phyloP scores from a whole-genome alignment of 2,797 vertebrate species.

The Siniperca undulata region DNA sequence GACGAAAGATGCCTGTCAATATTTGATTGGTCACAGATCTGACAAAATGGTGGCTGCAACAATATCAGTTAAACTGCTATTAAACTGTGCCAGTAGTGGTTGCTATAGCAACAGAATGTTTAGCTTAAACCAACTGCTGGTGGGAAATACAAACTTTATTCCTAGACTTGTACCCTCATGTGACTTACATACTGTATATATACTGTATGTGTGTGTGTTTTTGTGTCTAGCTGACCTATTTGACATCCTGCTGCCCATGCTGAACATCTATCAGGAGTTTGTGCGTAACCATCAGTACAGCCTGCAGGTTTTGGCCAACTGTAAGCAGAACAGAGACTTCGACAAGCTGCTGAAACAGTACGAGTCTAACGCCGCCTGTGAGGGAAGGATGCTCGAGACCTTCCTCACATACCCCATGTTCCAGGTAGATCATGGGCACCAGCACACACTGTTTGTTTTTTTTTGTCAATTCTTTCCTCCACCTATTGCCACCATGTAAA shows the following conservation, averaged over 20 bases:
- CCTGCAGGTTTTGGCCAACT: slow-evolving; percentile 98
- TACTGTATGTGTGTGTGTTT: slow-evolving; percentile 15
- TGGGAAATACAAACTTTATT: background rate
- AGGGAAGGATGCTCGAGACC: slow-evolving; percentile 97
- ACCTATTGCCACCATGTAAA: background rate
- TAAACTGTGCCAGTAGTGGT: background rate
- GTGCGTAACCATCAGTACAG: slow-evolving; percentile 99
- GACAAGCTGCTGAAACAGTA: slow-evolving; percentile 99
- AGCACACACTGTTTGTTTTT: background rate
- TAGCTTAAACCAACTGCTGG: background rate
- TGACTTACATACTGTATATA: background rate
- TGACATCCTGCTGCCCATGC: slow-evolving; percentile 98
- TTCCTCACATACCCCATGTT: slow-evolving; percentile 99
- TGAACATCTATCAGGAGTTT: slow-evolving; percentile 99
- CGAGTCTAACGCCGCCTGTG: slow-evolving; percentile 96
- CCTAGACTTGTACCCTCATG: background rate
- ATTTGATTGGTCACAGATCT: background rate
- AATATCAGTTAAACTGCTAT: background rate
- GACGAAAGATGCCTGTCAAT: background rate
- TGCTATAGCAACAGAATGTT: slow-evolving; percentile 5
- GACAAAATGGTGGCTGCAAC: background rate
- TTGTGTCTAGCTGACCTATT: slow-evolving; percentile 92
- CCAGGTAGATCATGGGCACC: slow-evolving; percentile 85
- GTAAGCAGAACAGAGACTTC: slow-evolving; percentile 99
- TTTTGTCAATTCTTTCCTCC: background rate